These are phyloP conservation scores for Phalloptychus januarius DNA, from an alignment of 2,797 vertebrate species.

Conservation along the genomic window DNA sequence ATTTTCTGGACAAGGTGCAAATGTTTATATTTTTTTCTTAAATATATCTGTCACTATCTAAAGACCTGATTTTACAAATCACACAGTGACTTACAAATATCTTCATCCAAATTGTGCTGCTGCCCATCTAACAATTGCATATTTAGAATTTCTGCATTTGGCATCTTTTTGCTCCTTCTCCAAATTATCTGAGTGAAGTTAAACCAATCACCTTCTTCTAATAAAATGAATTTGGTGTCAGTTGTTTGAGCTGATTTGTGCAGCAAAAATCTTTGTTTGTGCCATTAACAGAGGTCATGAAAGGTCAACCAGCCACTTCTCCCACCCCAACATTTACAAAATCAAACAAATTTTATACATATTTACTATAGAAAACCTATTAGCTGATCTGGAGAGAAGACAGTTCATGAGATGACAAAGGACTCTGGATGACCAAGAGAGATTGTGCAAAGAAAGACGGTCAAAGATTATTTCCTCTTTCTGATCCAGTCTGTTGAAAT, in stretches of 20 bases:
- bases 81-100: neutral
- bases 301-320: no score
- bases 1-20: slow-evolving; percentile 49
- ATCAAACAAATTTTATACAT: no score
- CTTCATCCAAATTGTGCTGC: neutral
- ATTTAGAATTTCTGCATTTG: neutral
- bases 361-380: neutral
- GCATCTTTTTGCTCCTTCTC: neutral
- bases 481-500: neutral
- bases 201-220: no score
- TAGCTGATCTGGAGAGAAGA: neutral
- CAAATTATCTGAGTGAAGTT: no score
- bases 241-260: no score
- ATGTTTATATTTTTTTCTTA: neutral
- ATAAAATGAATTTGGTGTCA: no score
- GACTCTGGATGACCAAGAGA: neutral
- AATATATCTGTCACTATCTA: neutral
- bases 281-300: no score
- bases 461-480: neutral
- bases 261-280: no score
- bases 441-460: neutral
- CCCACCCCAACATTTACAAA: no score
- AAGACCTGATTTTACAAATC: neutral
- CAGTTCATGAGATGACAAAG: neutral
- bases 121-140: neutral